A percentile compares a stretch with the other conserved stretches of the same genome.
Conservation (phyloP, 2,113 vertebrate species). For the Ptychochromis oligacanthus region DNA sequence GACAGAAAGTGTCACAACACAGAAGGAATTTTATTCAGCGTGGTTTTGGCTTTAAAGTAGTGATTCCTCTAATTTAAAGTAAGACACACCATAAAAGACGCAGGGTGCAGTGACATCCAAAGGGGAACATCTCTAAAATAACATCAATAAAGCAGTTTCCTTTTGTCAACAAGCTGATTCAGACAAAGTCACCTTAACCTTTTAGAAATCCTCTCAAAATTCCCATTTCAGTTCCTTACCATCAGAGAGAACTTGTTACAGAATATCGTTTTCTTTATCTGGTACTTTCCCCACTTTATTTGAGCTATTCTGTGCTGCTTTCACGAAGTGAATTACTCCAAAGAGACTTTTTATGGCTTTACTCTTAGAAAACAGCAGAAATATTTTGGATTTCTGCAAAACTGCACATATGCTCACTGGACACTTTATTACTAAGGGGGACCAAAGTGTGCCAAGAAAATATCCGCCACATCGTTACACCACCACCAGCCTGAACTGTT, state of each 20-base stretch:
- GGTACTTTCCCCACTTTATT: not conserved
- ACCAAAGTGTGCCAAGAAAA: not conserved
- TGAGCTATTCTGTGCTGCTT: not conserved
- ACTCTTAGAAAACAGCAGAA: not conserved
- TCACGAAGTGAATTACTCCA: not conserved
- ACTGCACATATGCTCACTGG: not conserved
- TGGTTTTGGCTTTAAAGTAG: slow-evolving; percentile 17
- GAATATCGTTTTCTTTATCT: no score
- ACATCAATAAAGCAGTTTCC: not conserved
- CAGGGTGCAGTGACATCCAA: not conserved
- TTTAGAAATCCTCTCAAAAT: not conserved
- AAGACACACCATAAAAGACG: not conserved
- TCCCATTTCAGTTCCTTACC: not conserved
- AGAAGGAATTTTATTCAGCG: not conserved
- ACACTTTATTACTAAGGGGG: not conserved
- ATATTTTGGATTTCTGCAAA: not conserved
- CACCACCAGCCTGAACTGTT: not conserved
- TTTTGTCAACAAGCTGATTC: not conserved
- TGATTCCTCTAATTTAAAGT: not conserved
- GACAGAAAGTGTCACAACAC: slow-evolving; percentile 13
- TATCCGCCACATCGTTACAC: not conserved
- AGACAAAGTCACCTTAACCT: not conserved
- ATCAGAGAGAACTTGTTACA: not conserved
- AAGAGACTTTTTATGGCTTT: not conserved
- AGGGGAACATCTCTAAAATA: not conserved